Evolutionary conservation across 2,888 invertebrate species (phyloP).

Genomic region (Drosophila merina): DNA sequence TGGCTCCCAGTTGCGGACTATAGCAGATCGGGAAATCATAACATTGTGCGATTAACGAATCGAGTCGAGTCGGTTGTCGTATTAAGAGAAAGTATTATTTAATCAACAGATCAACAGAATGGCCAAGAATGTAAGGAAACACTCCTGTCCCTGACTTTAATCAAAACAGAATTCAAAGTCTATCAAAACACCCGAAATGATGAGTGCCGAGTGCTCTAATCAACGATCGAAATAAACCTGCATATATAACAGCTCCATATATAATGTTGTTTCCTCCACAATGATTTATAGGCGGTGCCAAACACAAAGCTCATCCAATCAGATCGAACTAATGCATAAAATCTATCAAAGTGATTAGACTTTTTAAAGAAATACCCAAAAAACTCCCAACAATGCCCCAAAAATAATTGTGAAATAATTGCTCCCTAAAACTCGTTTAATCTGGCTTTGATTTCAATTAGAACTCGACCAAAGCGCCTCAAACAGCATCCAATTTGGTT

Average conservation of each 20-base stretch:
- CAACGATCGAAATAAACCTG: constrained; percentile 9
- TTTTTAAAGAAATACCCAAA: no score
- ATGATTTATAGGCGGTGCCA: constrained; percentile 18
- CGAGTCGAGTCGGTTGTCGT: neutral
- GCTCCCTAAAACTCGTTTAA: constrained; percentile 15
- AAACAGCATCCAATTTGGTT: constrained; percentile 9
- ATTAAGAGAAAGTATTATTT: constrained; percentile 28
- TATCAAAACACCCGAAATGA: constrained; percentile 6
- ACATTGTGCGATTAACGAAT: neutral
- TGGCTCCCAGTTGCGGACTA: constrained; percentile 60
- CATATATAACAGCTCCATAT: neutral
- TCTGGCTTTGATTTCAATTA: constrained; percentile 16
- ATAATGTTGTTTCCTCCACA: constrained; percentile 22
- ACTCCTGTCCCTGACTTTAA: constrained; percentile 11
- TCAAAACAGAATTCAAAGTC: constrained; percentile 26
- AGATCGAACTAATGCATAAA: constrained; percentile 4
- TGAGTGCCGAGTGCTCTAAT: constrained; percentile 13
- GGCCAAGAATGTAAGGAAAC: constrained; percentile 56
- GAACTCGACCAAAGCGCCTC: constrained; percentile 19
- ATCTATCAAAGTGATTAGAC: neutral
- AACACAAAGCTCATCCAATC: constrained; percentile 7
- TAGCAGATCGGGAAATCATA: constrained; percentile 10
- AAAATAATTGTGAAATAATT: no score
- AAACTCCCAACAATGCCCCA: no score
- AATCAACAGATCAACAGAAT: constrained; percentile 44